Evolutionary conservation across 2,797 vertebrate genomes (phyloP).

Genomic region (Epinephelus awoara): DNA sequence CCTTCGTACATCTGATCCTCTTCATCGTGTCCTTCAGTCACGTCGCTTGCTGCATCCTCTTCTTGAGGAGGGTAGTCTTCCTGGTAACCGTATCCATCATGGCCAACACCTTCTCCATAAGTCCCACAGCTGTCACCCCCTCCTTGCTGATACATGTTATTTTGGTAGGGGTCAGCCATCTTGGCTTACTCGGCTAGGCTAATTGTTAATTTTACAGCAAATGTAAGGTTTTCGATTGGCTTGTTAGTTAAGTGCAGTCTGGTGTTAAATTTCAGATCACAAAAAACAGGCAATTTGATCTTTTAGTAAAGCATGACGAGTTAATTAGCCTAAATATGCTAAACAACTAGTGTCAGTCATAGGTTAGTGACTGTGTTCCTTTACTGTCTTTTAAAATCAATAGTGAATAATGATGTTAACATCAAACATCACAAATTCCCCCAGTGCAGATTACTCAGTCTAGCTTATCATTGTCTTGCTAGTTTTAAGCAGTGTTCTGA

Average conservation of each 20-base stretch:
- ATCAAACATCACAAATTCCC: neutral
- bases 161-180: slow-evolving; percentile 91
- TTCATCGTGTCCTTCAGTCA: slow-evolving; percentile 95
- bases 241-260: neutral
- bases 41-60: slow-evolving; percentile 96
- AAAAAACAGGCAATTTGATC: neutral
- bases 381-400: neutral
- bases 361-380: neutral
- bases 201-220: slow-evolving; percentile 1
- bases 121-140: slow-evolving; percentile 78
- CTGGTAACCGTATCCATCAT: slow-evolving; percentile 86
- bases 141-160: slow-evolving; percentile 86
- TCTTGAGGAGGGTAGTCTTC: slow-evolving; percentile 89
- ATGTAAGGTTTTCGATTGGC: neutral
- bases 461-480: neutral
- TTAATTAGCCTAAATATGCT: neutral
- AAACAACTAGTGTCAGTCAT: neutral
- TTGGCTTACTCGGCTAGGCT: slow-evolving; percentile 4
- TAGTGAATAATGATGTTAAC: neutral
- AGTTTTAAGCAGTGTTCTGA: neutral
- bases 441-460: neutral
- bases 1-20: slow-evolving; percentile 98
- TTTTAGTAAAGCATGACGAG: slow-evolving; percentile 14
- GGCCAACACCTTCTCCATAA: slow-evolving; percentile 83
- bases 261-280: neutral